Percentiles rank a stretch among this genome's conserved stretches.
Evolutionary conservation across 2,797 vertebrate genomes (phyloP).

Genomic region (Labroides dimidiatus): DNA sequence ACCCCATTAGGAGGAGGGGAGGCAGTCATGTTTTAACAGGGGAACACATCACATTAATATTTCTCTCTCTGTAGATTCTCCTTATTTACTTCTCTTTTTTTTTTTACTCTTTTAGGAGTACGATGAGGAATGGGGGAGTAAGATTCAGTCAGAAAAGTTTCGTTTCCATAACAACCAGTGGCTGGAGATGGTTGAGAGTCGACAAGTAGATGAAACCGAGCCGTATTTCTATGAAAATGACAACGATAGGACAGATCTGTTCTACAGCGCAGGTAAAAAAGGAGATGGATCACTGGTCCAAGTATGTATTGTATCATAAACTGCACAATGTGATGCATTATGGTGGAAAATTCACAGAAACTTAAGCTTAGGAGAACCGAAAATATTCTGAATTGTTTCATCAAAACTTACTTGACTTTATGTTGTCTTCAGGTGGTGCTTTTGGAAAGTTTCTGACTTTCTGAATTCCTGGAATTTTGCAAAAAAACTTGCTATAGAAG

Average conservation of each 20-base stretch:
- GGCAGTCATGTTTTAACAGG: background rate
- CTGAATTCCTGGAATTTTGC: no score
- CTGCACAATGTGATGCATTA: background rate
- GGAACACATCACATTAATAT: no score
- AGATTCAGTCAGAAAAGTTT: slow-evolving; percentile 96
- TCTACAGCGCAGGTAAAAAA: slow-evolving; percentile 89
- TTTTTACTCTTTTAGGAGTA: slow-evolving; percentile 85
- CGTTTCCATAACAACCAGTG: slow-evolving; percentile 97
- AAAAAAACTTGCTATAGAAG: no score
- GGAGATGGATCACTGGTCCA: background rate
- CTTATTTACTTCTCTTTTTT: background rate
- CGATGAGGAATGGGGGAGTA: slow-evolving; percentile 95
- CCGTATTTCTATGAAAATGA: slow-evolving; percentile 92
- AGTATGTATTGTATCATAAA: background rate
- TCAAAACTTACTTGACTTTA: no score
- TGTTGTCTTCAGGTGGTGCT: no score
- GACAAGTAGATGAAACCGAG: slow-evolving; percentile 92
- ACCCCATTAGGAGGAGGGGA: background rate
- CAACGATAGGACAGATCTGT: slow-evolving; percentile 90
- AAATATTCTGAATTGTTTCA: no score
- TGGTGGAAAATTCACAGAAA: no score
- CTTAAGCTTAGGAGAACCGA: no score
- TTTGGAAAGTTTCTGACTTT: no score
- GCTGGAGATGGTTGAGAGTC: slow-evolving; percentile 96
- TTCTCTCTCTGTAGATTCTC: no score